phyloP scores from a whole-genome alignment of 2,888 invertebrate genomes.

The Oxycera nigricornis region DNA sequence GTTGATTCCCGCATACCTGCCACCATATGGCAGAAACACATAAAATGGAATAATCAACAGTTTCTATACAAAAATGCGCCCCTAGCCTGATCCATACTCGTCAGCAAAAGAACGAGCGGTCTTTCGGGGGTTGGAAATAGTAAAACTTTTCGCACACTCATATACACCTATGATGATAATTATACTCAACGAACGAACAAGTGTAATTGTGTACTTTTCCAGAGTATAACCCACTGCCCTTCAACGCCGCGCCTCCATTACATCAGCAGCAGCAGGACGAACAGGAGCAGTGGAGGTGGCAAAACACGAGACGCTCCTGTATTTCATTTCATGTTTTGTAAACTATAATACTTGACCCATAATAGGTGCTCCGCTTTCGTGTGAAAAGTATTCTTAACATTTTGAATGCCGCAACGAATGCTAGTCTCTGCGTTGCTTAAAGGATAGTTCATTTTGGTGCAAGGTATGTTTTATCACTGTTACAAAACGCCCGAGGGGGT shows the following conservation, averaged over 20 bases:
- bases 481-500: too few species aligned
- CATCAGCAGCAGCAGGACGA: background rate
- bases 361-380: conserved; percentile 3
- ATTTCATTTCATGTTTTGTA: background rate
- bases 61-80: background rate
- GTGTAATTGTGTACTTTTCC: conserved; percentile 13
- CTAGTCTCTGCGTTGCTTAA: too few species aligned
- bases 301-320: background rate
- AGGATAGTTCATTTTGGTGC: too few species aligned
- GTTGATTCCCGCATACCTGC: background rate
- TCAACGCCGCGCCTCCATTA: too few species aligned
- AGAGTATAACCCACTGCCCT: background rate
- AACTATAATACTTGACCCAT: conserved; percentile 25
- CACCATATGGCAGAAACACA: background rate
- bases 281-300: background rate
- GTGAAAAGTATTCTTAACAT: background rate
- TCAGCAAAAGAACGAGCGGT: background rate
- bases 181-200: background rate
- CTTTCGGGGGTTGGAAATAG: background rate
- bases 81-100: background rate
- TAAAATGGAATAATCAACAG: conserved; percentile 1
- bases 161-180: conserved; percentile 3
- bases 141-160: background rate
- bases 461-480: too few species aligned
- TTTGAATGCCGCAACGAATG: background rate